These are phyloP conservation scores for Neoascia interrupta DNA, from an alignment of 2,888 invertebrate species.

Conservation along the genomic window DNA sequence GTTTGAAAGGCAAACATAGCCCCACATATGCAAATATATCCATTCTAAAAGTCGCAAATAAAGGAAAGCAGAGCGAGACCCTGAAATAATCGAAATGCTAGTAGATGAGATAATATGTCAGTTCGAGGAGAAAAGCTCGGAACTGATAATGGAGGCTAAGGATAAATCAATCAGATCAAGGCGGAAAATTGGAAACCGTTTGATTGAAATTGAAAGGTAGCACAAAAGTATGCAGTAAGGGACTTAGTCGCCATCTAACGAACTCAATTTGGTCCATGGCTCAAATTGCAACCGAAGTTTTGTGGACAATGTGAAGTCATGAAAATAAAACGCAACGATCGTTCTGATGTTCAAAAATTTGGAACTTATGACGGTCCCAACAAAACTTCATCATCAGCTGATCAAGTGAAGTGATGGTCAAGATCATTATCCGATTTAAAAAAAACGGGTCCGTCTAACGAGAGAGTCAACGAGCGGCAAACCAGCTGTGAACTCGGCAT, in stretches of 20 bases:
- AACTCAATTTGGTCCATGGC: slow-evolving; percentile 45
- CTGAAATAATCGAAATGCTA: background rate
- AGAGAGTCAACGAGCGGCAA: no score
- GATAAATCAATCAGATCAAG: slow-evolving; percentile 16
- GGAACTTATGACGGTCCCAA: slow-evolving; percentile 35
- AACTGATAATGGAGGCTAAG: slow-evolving; percentile 19
- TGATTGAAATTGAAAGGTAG: slow-evolving; percentile 25
- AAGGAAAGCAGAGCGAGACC: slow-evolving; percentile 3
- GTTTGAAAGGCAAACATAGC: no score
- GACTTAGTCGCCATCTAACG: slow-evolving; percentile 38
- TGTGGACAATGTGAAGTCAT: slow-evolving; percentile 35
- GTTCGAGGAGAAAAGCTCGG: slow-evolving; percentile 19
- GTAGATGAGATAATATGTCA: background rate
- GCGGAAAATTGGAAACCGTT: slow-evolving; percentile 37
- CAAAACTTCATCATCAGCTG: slow-evolving; percentile 20
- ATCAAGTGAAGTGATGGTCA: slow-evolving; percentile 33
- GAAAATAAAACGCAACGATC: slow-evolving; percentile 31
- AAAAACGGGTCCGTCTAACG: no score
- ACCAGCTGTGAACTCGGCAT: no score
- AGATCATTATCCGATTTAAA: no score
- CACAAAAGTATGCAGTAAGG: slow-evolving; percentile 17
- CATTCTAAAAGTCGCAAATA: no score
- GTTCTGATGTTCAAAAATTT: slow-evolving; percentile 28
- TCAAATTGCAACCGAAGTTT: slow-evolving; percentile 37
- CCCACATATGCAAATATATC: no score